Evolutionary conservation across 1,140 invertebrate species (phyloP).

Genomic region (Rhynchophorus ferrugineus): DNA sequence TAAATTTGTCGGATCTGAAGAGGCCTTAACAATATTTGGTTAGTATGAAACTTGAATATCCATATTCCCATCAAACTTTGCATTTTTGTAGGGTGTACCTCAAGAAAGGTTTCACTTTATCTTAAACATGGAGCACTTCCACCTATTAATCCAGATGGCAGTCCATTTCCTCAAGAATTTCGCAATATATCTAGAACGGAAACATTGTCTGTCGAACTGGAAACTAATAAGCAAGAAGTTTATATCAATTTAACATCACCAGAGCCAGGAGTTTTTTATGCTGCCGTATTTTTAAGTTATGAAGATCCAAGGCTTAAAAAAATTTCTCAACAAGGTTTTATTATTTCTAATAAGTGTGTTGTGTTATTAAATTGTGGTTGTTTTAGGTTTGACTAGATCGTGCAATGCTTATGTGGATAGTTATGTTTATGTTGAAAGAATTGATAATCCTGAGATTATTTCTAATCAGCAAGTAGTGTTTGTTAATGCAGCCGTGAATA

Average conservation of each 20-base stretch:
- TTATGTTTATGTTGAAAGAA: conserved; percentile 21
- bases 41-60: neutral
- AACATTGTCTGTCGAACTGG: conserved; percentile 41
- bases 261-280: conserved; percentile 70
- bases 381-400: conserved; percentile 28
- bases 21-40: neutral
- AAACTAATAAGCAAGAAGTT: conserved; percentile 45
- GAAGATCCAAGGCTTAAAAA: conserved; percentile 58
- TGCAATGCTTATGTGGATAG: conserved; percentile 30
- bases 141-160: conserved; percentile 66
- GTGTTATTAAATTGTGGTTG: conserved; percentile 2
- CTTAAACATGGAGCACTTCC: conserved; percentile 70
- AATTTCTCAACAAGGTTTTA: conserved; percentile 63
- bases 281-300: conserved; percentile 66
- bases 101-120: conserved; percentile 53
- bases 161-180: conserved; percentile 58
- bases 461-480: conserved; percentile 16
- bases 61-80: neutral
- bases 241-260: conserved; percentile 54
- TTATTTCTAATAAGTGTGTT: neutral
- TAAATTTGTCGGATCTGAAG: neutral
- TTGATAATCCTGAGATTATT: conserved; percentile 18
- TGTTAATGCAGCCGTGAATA: conserved; percentile 8
- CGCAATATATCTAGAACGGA: conserved; percentile 43
- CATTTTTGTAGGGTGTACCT: conserved; percentile 47